phyloP scores from a whole-genome alignment of 2,888 invertebrate species.

The Schizaphis graminum region DNA sequence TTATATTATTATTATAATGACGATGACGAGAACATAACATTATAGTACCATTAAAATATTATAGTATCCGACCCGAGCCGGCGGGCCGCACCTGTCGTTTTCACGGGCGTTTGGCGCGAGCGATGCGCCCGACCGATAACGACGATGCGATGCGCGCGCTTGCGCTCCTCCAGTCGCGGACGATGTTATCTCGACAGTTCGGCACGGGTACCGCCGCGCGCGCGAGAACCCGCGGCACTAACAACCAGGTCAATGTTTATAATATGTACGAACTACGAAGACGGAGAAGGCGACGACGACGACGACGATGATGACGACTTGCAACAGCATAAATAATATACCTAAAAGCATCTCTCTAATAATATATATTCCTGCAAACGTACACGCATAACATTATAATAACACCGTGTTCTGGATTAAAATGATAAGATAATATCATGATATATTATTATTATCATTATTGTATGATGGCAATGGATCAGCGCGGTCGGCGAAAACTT shows the following conservation, averaged over 20 bases:
- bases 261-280: not conserved
- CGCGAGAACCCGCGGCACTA: slow-evolving; percentile 24
- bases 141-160: not conserved
- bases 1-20: not conserved
- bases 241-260: slow-evolving; percentile 36
- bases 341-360: not conserved
- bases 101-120: slow-evolving; percentile 51
- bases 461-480: not conserved
- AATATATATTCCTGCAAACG: not conserved
- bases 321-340: not conserved
- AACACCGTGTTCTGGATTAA: not conserved
- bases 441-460: not conserved
- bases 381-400: not conserved
- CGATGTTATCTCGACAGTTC: slow-evolving; percentile 46
- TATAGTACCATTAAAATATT: not conserved
- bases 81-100: slow-evolving; percentile 45
- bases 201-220: not conserved
- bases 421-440: not conserved
- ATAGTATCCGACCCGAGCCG: not conserved
- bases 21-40: not conserved
- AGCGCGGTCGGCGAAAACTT: not conserved
- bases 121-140: slow-evolving; percentile 47
- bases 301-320: not conserved
- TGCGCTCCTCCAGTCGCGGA: slow-evolving; percentile 3
- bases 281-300: not conserved